Conservation (phyloP, 2,888 invertebrate species). For the Ochlodes sylvanus region DNA sequence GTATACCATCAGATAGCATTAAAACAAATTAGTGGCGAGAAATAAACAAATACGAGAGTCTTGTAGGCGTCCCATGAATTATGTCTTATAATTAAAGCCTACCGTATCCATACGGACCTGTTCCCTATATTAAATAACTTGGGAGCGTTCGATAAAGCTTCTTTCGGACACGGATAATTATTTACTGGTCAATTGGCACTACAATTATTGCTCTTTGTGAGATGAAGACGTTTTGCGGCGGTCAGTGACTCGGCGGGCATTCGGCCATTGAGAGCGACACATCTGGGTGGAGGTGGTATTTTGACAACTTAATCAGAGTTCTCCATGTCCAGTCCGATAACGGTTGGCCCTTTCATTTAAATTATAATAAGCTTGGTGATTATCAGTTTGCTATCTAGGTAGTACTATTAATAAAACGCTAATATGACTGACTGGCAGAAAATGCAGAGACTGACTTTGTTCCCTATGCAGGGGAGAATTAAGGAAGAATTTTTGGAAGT, state of each 20-base stretch:
- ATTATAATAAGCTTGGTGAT: no score
- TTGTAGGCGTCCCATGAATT: constrained; percentile 58
- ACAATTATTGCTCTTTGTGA: constrained; percentile 54
- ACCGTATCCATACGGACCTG: constrained; percentile 57
- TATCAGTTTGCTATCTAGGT: no score
- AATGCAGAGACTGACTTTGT: no score
- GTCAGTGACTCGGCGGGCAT: constrained; percentile 39
- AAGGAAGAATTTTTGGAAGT: no score
- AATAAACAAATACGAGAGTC: constrained; percentile 64
- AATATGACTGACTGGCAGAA: no score
- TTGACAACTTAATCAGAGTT: constrained; percentile 7
- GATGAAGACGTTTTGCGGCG: constrained; percentile 27
- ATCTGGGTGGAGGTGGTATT: not conserved
- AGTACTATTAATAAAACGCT: no score
- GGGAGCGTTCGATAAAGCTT: constrained; percentile 60
- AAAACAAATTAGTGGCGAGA: constrained; percentile 70
- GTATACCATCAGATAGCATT: constrained; percentile 65
- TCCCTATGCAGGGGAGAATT: no score
- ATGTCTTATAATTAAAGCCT: constrained; percentile 76
- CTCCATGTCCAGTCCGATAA: not conserved
- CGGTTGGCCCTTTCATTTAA: no score
- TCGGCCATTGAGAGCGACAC: not conserved
- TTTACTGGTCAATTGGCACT: constrained; percentile 68
- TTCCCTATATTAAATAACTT: constrained; percentile 52
- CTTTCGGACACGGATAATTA: constrained; percentile 67